Percentiles rank a stretch among this genome's conserved stretches.
phyloP scores from a whole-genome alignment of 2,888 invertebrate species.

The Gisinianus flammeolus region DNA sequence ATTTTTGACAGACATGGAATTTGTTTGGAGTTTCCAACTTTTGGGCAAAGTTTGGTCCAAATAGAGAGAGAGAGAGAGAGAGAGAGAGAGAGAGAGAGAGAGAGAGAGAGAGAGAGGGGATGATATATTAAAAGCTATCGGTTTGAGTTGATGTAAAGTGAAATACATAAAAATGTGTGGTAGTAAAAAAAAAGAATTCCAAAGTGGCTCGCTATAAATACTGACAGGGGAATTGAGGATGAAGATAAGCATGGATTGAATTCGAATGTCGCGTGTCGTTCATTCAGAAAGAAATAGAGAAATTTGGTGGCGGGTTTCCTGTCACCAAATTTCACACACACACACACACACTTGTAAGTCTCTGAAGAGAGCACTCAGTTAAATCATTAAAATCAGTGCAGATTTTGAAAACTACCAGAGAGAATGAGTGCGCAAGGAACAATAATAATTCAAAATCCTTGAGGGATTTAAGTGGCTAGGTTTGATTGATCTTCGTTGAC shows the following conservation, averaged over 20 bases:
- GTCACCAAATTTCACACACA: no score
- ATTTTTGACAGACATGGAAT: not conserved
- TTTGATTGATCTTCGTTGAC: not conserved
- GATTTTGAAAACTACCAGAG: not conserved
- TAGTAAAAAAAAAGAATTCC: no score
- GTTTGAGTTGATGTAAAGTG: no score
- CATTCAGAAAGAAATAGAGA: no score
- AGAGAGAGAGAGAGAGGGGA: no score
- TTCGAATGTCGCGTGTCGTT: slow-evolving; percentile 30
- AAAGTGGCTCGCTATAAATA: slow-evolving; percentile 4
- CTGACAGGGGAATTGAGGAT: not conserved
- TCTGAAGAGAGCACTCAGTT: not conserved
- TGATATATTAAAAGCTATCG: no score
- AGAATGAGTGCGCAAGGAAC: not conserved
- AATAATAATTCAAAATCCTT: not conserved
- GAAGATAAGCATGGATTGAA: slow-evolving; percentile 17
- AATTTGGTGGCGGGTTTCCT: no score
- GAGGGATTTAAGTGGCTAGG: not conserved
- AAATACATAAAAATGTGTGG: no score
- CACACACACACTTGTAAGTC: no score
- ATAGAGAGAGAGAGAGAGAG: slow-evolving; percentile 1
- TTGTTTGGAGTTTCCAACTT: not conserved
- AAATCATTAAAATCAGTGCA: slow-evolving; percentile 1
- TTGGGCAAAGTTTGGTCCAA: not conserved
- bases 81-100: no score